Evolutionary conservation across 2,113 vertebrate genomes (phyloP), one percentile per base, ranked within the genome.

Genomic region (Cichladusa arquata): DNA sequence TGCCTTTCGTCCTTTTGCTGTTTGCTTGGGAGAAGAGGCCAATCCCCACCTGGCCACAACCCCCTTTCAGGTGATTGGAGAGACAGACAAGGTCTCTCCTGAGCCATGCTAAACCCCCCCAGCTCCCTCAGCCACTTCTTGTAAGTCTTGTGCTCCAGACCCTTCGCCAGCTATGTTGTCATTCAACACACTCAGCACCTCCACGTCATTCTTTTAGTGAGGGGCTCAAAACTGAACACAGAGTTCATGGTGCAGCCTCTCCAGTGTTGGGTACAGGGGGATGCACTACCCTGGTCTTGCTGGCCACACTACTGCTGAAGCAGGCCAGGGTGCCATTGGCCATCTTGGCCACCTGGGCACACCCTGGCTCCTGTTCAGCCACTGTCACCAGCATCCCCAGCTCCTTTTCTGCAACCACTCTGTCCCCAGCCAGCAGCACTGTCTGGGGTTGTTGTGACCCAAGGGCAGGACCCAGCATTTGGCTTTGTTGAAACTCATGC

Each of bases 321-420:
- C n/a, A 25, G 56, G 29, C 19, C 57, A 56, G 20, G 42, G 40
- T 71, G 57, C 5, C 48, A 4, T 3, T 38, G 15, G 29, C 8
- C 19, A 20, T 62, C 24, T 34, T 9, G 65, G 29, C 4, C 25
- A 40, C 40, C 11, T 42, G 40, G 25, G 29, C 57, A 54, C 19
- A 18, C 0, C 0, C 48, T 64, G 65, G 29, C 11, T 62, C 40
- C 9, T 4, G 6, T 31, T 56, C 65, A 79, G 20, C 5, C 1
- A 5, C 29, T 34, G 20, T 9, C 4, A 19, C 1, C 50, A 64
- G 25, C 7, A 48, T 0, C 5, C 8, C 5, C 48, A 64, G 5
- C 2, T 42, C 2, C 50, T 34, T 64, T 42, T 31, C 11, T 8
- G 4, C 73, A 87, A n/a, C 14, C 28, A 28, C 14, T 69, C 28